A percentile compares a stretch with the other conserved stretches of the same genome.
Evolutionary conservation across 30 jellyfish, hydroid and myxozoan genomes (phyloP).

Genomic region (Chrysaora quinquecirrha): DNA sequence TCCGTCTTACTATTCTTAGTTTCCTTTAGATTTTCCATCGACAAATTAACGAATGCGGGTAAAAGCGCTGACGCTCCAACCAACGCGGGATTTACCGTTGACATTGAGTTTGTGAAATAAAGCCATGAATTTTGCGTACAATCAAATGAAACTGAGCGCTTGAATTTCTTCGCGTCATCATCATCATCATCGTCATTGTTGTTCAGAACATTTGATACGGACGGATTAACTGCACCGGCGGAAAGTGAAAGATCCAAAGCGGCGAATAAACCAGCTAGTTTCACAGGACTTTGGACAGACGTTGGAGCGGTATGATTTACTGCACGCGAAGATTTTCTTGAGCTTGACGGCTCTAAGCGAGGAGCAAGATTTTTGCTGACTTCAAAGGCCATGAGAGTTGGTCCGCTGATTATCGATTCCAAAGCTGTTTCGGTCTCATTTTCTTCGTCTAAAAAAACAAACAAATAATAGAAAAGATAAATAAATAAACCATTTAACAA

Average conservation of each 20-base stretch:
- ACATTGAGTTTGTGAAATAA: slow-evolving; percentile 26
- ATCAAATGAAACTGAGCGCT: slow-evolving; percentile 36
- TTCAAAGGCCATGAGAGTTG: slow-evolving; percentile 57
- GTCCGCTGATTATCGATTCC: slow-evolving; percentile 37
- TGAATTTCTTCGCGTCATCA: background rate
- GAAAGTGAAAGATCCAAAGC: slow-evolving; percentile 82
- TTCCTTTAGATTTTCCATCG: background rate
- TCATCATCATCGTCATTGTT: slow-evolving; percentile 15
- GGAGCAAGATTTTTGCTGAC: slow-evolving; percentile 56
- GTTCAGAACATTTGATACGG: slow-evolving; percentile 49
- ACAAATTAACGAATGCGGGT: slow-evolving; percentile 37
- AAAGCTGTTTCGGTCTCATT: slow-evolving; percentile 6
- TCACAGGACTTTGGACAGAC: slow-evolving; percentile 47
- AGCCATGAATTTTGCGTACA: slow-evolving; percentile 31
- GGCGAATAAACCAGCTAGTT: slow-evolving; percentile 68
- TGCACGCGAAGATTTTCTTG: background rate
- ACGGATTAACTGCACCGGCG: slow-evolving; percentile 92
- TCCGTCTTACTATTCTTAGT: background rate
- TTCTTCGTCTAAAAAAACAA: slow-evolving; percentile 23
- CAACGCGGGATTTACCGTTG: slow-evolving; percentile 46
- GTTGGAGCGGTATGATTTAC: background rate
- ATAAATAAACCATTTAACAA: background rate
- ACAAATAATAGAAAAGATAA: background rate
- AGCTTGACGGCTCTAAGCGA: slow-evolving; percentile 20
- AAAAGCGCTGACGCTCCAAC: slow-evolving; percentile 51